Evolutionary conservation across 2,888 invertebrate genomes (phyloP), one percentile per base, ranked within the genome.

Genomic region (Hydroisotoma schaefferi): DNA sequence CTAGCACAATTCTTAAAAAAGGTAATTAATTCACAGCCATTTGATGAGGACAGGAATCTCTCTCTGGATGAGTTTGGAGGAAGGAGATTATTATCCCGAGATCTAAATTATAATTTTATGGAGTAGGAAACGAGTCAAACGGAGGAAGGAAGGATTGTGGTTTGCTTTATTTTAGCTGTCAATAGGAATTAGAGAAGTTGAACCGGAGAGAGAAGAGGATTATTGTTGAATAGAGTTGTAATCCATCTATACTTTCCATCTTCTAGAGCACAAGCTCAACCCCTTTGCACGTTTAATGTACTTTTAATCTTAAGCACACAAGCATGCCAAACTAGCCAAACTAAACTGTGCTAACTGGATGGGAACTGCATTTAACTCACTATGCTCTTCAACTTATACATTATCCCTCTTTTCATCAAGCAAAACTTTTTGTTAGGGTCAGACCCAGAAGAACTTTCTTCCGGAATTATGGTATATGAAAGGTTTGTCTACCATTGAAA

Each of bases 161-260:
- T 47, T n/a, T 25, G 46, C 23, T 46, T 46, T 15, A 46, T 25
- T 46, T 46, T 46, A 49, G 29, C 28, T 22, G 27, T 49, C 49
- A 49, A 28, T 27, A 27, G 29, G 49, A 49, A 49, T 49, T 49
- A 49, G 27, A 22, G 28, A 18, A 49, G 52, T 22, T 51, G 52
- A 52, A 58, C 25, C 37, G 52, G 22, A 33, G 15, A 57, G 43
- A 38, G 57, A 43, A 44, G 58, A 53, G 58, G 58, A 58, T 58
- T 58, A 58, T 26, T 43, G 46, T 43, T 51, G 58, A 58, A 58
- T 58, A 37, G 52, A 58, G 27, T 53, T 58, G 51, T 58, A 58
- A 58, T 58, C 58, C 56, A 56, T 56, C 56, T 56, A 47, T 48
- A 56, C 56, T 48, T 48, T 48, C 56, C 25, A 48, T 23, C 25